phyloP scores from a whole-genome alignment of 1,140 invertebrate genomes.

The Leptinotarsa texana region DNA sequence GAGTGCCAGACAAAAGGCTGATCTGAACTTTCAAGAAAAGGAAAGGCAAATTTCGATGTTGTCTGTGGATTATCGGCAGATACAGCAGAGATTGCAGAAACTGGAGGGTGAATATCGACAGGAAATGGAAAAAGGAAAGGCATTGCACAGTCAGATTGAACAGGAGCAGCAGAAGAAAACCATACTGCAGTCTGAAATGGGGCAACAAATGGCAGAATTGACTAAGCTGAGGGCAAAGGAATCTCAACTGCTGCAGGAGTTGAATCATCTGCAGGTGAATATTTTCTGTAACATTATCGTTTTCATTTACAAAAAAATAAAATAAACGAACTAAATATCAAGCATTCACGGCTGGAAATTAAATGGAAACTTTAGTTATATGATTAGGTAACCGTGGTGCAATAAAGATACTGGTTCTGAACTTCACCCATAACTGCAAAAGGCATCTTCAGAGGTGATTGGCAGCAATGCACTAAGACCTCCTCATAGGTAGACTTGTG shows the following conservation, averaged over 20 bases:
- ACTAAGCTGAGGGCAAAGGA: constrained; percentile 75
- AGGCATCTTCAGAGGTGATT: too few relatives aligned
- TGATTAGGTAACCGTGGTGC: too few relatives aligned
- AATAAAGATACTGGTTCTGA: too few relatives aligned
- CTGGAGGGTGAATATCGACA: constrained; percentile 86
- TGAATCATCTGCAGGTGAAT: constrained; percentile 63
- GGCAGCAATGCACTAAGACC: too few relatives aligned
- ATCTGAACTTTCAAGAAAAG: constrained; percentile 84
- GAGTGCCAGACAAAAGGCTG: constrained; percentile 77
- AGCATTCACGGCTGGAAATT: too few relatives aligned
- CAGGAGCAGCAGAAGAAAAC: constrained; percentile 84
- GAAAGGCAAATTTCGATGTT: constrained; percentile 94
- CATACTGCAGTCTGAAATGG: constrained; percentile 73
- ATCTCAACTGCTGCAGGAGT: constrained; percentile 74
- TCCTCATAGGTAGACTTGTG: too few relatives aligned
- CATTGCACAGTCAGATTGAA: constrained; percentile 81
- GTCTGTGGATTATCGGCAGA: constrained; percentile 89
- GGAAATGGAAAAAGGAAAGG: constrained; percentile 85
- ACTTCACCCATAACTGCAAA: too few relatives aligned
- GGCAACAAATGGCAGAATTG: constrained; percentile 71
- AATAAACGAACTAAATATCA: too few relatives aligned
- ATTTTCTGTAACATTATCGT: neutral
- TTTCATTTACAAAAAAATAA: neutral
- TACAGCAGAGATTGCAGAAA: constrained; percentile 87
- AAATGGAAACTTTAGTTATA: too few relatives aligned